Percentiles rank a stretch among this genome's conserved stretches.
phyloP scores from a whole-genome alignment of 1,140 invertebrate species.

The Drosophila lowei region DNA sequence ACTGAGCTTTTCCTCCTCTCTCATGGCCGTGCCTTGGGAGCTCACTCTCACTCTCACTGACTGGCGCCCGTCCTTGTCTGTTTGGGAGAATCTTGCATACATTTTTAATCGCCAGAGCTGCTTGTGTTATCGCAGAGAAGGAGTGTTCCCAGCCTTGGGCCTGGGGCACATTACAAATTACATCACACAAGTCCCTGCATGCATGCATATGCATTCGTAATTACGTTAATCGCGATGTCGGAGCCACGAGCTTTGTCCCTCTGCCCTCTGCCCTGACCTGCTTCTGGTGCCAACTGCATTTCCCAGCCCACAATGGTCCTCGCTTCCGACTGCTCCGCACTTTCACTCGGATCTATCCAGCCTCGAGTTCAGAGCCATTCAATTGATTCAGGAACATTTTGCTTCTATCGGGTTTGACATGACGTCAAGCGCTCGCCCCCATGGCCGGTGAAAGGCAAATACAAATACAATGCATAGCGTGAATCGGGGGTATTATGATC shows the following conservation, averaged over 20 bases:
- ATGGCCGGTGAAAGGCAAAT: no score
- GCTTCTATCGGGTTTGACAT: neutral
- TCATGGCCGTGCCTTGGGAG: slow-evolving; percentile 41
- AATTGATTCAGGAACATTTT: slow-evolving; percentile 26
- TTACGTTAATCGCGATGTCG: slow-evolving; percentile 52
- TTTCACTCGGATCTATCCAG: no score
- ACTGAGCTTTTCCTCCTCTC: slow-evolving; percentile 27
- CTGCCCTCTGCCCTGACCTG: neutral
- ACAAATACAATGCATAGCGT: no score
- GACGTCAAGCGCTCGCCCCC: slow-evolving; percentile 11
- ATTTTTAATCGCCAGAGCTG: slow-evolving; percentile 60
- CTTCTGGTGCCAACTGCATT: no score
- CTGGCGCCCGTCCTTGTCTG: slow-evolving; percentile 15
- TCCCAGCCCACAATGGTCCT: no score
- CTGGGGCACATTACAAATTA: slow-evolving; percentile 30
- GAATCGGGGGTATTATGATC: neutral
- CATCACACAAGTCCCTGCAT: slow-evolving; percentile 13
- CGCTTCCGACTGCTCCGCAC: no score
- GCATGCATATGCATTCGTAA: slow-evolving; percentile 8
- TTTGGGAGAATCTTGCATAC: slow-evolving; percentile 48
- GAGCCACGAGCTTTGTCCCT: slow-evolving; percentile 14
- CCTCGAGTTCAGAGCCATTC: neutral
- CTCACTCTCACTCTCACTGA: neutral
- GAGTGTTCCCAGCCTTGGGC: slow-evolving; percentile 18
- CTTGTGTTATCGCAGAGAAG: slow-evolving; percentile 28